A percentile compares a stretch with the other conserved stretches of the same genome.
Evolutionary conservation across 1,140 invertebrate species (phyloP).

Genomic region (Habropoda laboriosa): DNA sequence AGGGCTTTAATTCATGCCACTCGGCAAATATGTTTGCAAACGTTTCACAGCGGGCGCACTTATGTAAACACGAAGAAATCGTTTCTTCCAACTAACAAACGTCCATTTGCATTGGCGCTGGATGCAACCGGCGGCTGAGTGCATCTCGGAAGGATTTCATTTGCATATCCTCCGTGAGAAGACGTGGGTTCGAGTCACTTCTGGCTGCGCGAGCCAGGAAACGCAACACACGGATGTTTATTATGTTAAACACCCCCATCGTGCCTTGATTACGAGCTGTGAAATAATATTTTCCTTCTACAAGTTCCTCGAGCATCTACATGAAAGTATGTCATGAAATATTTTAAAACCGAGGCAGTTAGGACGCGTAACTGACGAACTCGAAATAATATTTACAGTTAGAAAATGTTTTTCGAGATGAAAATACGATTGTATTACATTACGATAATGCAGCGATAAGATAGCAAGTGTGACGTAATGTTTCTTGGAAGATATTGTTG

Average conservation of each 20-base stretch:
- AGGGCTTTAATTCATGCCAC: background rate
- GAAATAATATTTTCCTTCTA: background rate
- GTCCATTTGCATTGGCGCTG: slow-evolving; percentile 39
- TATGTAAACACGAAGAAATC: slow-evolving; percentile 48
- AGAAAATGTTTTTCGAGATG: no score
- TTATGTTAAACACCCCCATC: slow-evolving; percentile 39
- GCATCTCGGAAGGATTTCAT: slow-evolving; percentile 40
- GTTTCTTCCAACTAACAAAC: slow-evolving; percentile 47
- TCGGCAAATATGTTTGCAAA: slow-evolving; percentile 12
- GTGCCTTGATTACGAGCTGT: slow-evolving; percentile 3
- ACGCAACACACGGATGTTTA: slow-evolving; percentile 39
- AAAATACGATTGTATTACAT: no score
- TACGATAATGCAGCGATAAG: no score
- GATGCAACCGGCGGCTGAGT: slow-evolving; percentile 27
- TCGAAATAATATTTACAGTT: no score
- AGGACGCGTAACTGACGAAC: no score
- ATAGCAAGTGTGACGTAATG: no score
- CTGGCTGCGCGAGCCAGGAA: slow-evolving; percentile 4
- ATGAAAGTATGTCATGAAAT: no score
- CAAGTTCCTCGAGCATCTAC: no score
- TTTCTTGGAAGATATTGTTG: no score
- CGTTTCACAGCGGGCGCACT: slow-evolving; percentile 4
- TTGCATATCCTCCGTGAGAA: slow-evolving; percentile 45
- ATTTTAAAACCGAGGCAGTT: no score
- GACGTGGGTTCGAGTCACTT: slow-evolving; percentile 23